Base-by-base conservation (phyloP, 2,797 vertebrate species). In the Melanotaenia trifasciata region DNA sequence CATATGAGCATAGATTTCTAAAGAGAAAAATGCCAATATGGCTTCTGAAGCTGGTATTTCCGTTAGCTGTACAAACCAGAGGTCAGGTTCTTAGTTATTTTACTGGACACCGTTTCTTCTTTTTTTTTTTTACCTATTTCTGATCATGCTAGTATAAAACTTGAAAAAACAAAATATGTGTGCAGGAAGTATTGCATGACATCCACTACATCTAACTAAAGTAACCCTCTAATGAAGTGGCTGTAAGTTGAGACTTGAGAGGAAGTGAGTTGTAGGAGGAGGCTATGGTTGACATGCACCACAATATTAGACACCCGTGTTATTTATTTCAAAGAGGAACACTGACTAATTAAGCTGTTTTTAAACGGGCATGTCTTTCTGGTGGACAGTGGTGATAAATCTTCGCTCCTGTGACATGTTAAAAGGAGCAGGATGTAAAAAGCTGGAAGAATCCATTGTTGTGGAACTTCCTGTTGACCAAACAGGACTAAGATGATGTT, bases 31-130 rank as follows among this genome's bases (percentile, higher is more conserved):
- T 35, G 13, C 67, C 80, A 80, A 63, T 36, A 35, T 78, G 40
- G 18, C 64, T 63, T 79, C 75, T 65, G 76, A 74, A 64, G 84
- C 69, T 24, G 33, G 4, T 11, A 60, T 79, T 84, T 88, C 83
- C 83, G 88, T 90, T 86, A 84, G 76, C 61, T 51, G 53, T 58
- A 30, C n/a, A 35, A 50, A 47, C 58, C 58, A 69, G 16, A 69
- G 45, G 64, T 64, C 51, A 72, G 26, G 40, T 70, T 43, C 20
- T 43, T 47, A 33, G 43, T 81, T 57, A 53, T 35, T 50, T 80
- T 67, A 84, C 30, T 73, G 73, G 79, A 77, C 58, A 70, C 18
- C 35, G 36, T 77, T 45, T 50, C 33, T 5, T 56, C 7, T 32
- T 9, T 11, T 76, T 30, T 53, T 30, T 30, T 30, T 30, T 30